phyloP scores from a whole-genome alignment of 2,113 vertebrate genomes.

The Pseudorasbora parva region DNA sequence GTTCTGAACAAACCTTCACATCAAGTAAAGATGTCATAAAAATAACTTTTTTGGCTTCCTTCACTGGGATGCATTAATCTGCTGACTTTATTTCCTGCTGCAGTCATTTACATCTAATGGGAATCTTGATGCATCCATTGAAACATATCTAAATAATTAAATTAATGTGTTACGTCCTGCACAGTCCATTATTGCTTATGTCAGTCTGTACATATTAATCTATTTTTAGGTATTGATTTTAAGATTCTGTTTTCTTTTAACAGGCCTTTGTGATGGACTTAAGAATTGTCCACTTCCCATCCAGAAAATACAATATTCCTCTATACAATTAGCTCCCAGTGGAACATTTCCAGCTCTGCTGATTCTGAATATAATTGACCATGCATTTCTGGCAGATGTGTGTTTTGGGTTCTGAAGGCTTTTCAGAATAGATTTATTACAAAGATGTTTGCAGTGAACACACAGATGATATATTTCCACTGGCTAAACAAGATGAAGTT shows the following conservation, averaged over 20 bases:
- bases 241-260: not conserved
- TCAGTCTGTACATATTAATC: not conserved
- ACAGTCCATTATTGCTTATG: constrained; percentile 51
- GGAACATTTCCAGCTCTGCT: not conserved
- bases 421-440: constrained; percentile 39
- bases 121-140: constrained; percentile 14
- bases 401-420: constrained; percentile 17
- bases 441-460: constrained; percentile 32
- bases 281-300: not conserved
- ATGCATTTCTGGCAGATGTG: constrained; percentile 17
- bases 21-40: not conserved
- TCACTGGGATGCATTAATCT: constrained; percentile 3
- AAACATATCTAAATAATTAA: constrained; percentile 45
- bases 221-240: constrained; percentile 50
- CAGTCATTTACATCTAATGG: constrained; percentile 17
- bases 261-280: constrained; percentile 29
- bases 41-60: not conserved
- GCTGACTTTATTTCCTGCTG: not conserved
- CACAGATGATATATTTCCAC: constrained; percentile 25
- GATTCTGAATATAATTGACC: not conserved
- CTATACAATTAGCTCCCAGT: not conserved
- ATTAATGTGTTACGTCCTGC: constrained; percentile 24
- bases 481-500: constrained; percentile 1
- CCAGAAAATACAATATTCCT: not conserved
- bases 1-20: not conserved